phyloP scores from a whole-genome alignment of 2,797 vertebrate genomes.

The Sciurus carolinensis region DNA sequence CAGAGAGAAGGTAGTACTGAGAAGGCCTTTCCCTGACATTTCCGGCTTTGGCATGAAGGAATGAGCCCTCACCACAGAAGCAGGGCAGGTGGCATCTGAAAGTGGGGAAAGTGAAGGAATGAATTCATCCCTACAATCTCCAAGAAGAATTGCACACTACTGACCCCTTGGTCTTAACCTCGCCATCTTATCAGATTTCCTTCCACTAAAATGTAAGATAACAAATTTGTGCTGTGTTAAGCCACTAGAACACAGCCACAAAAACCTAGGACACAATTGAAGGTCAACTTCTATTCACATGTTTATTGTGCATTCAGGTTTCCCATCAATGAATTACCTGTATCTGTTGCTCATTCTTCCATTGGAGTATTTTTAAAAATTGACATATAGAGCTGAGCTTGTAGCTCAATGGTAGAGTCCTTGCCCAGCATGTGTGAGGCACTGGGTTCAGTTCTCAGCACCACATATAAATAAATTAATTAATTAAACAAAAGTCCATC shows the following conservation, averaged over 20 bases:
- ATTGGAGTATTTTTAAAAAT: not conserved
- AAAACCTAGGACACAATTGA: not conserved
- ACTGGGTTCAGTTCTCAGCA: too few relatives aligned
- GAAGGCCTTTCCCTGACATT: rapidly evolving
- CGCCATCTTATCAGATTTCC: too few relatives aligned
- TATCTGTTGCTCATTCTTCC: not conserved
- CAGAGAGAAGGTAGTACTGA: rapidly evolving
- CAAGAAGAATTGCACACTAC: not conserved
- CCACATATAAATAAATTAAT: too few relatives aligned
- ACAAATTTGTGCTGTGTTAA: not conserved
- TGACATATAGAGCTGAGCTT: too few relatives aligned
- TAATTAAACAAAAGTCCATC: too few relatives aligned
- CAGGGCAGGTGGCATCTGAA: not conserved
- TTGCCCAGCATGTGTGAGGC: too few relatives aligned
- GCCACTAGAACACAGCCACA: not conserved
- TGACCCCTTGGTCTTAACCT: not conserved
- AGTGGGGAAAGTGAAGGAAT: not conserved
- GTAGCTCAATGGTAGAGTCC: too few relatives aligned
- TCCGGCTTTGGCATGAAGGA: not conserved
- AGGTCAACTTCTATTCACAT: not conserved
- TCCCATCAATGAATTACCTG: not conserved
- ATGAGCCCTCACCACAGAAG: not conserved
- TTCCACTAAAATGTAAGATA: not conserved
- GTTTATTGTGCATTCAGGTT: not conserved
- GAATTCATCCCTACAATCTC: not conserved